phyloP scores from a whole-genome alignment of 2,888 invertebrate genomes.

The Physocephala rufipes region DNA sequence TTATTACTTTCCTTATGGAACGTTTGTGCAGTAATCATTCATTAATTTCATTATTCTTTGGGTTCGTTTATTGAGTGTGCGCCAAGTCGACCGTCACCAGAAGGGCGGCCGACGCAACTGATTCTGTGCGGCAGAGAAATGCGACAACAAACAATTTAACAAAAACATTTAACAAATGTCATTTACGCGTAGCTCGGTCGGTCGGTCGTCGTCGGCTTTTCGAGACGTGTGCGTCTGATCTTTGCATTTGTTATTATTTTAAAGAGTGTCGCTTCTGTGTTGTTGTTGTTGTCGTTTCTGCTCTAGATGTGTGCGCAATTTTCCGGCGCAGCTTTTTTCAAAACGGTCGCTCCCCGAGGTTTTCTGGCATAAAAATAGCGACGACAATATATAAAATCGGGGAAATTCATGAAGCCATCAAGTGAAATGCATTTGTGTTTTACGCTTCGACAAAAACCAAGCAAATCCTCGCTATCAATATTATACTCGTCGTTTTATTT shows the following conservation, averaged over 20 bases:
- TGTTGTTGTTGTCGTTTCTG: slow-evolving; percentile 44
- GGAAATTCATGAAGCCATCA: not conserved
- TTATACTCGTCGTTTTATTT: no score
- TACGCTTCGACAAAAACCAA: slow-evolving; percentile 22
- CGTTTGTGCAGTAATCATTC: slow-evolving; percentile 5
- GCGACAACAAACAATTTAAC: no score
- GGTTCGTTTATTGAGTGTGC: no score
- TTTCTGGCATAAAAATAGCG: slow-evolving; percentile 42
- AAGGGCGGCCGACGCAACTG: not conserved
- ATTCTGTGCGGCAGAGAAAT: not conserved
- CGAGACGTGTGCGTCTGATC: slow-evolving; percentile 36
- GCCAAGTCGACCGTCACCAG: not conserved
- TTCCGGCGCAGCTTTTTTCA: slow-evolving; percentile 32
- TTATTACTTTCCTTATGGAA: not conserved
- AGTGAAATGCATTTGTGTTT: slow-evolving; percentile 12
- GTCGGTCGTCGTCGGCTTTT: slow-evolving; percentile 21
- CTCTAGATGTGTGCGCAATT: slow-evolving; percentile 41
- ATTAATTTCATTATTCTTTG: slow-evolving; percentile 15
- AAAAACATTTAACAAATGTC: slow-evolving; percentile 7
- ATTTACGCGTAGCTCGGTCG: slow-evolving; percentile 17
- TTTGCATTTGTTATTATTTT: slow-evolving; percentile 19
- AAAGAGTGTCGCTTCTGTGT: slow-evolving; percentile 40
- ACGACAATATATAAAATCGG: slow-evolving; percentile 16
- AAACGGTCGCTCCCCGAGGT: slow-evolving; percentile 6
- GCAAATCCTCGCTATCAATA: slow-evolving; percentile 5